Conservation (phyloP, 2,113 vertebrate species). For the Gallinago undulata region DNA sequence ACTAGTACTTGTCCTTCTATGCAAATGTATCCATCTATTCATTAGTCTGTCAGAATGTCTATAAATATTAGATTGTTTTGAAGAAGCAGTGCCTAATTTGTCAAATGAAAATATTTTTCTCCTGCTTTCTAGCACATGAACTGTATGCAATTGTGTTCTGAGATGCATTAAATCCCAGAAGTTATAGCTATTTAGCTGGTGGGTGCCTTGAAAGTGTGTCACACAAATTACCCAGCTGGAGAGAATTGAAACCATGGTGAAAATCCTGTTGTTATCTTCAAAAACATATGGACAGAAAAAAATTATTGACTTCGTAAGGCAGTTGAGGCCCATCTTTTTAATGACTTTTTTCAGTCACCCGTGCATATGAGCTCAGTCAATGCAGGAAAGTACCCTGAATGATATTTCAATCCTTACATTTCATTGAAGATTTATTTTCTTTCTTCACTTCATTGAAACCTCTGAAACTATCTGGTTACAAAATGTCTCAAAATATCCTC, state of each 20-base stretch:
- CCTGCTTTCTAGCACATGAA: slow-evolving; percentile 1
- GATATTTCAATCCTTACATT: not conserved
- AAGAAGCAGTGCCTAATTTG: slow-evolving; percentile 36
- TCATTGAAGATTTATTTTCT: not conserved
- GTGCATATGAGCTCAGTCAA: not conserved
- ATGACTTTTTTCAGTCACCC: not conserved
- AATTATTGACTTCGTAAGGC: not conserved
- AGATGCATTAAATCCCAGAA: not conserved
- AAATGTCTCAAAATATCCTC: slow-evolving; percentile 11
- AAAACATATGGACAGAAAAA: not conserved
- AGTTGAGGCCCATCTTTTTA: not conserved
- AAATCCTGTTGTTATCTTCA: slow-evolving; percentile 33
- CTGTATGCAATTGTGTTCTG: slow-evolving; percentile 11
- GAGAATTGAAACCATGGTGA: slow-evolving; percentile 25
- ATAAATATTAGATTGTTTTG: slow-evolving; percentile 59
- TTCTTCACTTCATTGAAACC: slow-evolving; percentile 15
- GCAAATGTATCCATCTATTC: slow-evolving; percentile 40
- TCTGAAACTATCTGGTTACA: not conserved
- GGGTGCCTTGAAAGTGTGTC: slow-evolving; percentile 36
- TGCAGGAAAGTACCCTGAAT: not conserved
- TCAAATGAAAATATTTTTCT: slow-evolving; percentile 49
- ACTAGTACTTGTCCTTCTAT: slow-evolving; percentile 15
- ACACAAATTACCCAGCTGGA: slow-evolving; percentile 23
- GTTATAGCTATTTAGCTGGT: not conserved
- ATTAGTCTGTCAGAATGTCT: slow-evolving; percentile 60